A percentile compares a stretch with the other conserved stretches of the same genome.
These are phyloP conservation scores for Oncorhynchus clarkii DNA, from an alignment of 2,113 vertebrate species.

Conservation along the genomic window DNA sequence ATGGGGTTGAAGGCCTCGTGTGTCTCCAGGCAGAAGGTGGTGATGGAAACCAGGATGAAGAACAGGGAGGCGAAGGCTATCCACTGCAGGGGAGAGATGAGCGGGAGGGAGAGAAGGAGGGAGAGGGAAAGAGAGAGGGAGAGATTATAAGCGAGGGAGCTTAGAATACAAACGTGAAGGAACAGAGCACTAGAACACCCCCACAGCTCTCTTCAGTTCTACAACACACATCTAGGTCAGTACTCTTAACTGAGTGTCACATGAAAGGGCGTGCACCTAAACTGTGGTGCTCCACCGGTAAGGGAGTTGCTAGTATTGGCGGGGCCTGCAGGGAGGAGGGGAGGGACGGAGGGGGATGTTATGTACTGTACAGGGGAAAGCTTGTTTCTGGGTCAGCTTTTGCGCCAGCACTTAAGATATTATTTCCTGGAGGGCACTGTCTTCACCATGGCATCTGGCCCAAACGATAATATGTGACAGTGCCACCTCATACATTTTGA, in stretches of 20 bases:
- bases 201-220: no score
- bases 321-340: no score
- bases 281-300: not conserved
- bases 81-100: conserved; percentile 71
- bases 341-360: not conserved
- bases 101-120: conserved; percentile 44
- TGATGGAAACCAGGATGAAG: conserved; percentile 93
- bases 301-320: not conserved
- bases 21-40: conserved; percentile 91
- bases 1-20: conserved; percentile 90
- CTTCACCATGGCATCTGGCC: not conserved
- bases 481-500: not conserved
- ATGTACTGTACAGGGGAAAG: not conserved
- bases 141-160: not conserved
- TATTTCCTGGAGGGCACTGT: not conserved
- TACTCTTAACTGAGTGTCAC: conserved; percentile 1
- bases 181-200: no score
- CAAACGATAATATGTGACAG: not conserved
- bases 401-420: not conserved
- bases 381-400: not conserved
- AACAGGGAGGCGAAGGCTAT: conserved; percentile 90
- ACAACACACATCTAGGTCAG: not conserved
- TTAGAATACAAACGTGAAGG: not conserved
- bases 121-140: conserved; percentile 44
- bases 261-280: not conserved